Evolutionary conservation across 2,113 vertebrate genomes (phyloP).

Genomic region (Coptodon rendalli): DNA sequence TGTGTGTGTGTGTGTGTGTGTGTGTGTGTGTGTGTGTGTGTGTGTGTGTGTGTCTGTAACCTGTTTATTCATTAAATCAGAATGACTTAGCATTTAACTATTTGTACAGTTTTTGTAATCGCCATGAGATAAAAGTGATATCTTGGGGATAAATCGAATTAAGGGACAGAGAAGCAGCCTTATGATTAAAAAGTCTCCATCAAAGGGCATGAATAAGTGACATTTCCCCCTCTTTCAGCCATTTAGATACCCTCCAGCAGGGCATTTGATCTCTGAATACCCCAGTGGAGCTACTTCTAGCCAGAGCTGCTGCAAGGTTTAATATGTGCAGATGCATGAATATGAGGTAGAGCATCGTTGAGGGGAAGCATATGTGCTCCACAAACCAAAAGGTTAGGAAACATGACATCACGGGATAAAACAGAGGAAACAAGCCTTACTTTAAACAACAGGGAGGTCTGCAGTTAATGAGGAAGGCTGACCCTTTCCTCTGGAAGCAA

Average conservation of each 20-base stretch:
- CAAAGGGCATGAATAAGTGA: neutral
- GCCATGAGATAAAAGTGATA: neutral
- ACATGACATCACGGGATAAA: neutral
- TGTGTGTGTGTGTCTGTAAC: neutral
- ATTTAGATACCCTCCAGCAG: neutral
- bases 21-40: too few relatives aligned
- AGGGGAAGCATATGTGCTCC: neutral
- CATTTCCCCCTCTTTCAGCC: neutral
- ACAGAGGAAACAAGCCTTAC: neutral
- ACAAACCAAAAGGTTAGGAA: slow-evolving; percentile 19
- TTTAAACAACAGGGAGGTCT: neutral
- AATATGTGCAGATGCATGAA: neutral
- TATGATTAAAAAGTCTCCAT: neutral
- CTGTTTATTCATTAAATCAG: neutral
- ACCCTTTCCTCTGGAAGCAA: neutral
- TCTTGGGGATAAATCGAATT: neutral
- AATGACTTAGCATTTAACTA: neutral
- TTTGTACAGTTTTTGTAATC: neutral
- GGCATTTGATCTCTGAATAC: neutral
- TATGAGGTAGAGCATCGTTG: neutral
- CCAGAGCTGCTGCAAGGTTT: neutral
- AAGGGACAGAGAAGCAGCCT: neutral
- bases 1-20: neutral
- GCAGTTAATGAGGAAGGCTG: neutral
- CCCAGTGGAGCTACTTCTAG: neutral